A percentile compares a stretch with the other conserved stretches of the same genome.
Evolutionary conservation across 2,113 vertebrate genomes (phyloP).

Genomic region (Nothocercus nigrocapillus): DNA sequence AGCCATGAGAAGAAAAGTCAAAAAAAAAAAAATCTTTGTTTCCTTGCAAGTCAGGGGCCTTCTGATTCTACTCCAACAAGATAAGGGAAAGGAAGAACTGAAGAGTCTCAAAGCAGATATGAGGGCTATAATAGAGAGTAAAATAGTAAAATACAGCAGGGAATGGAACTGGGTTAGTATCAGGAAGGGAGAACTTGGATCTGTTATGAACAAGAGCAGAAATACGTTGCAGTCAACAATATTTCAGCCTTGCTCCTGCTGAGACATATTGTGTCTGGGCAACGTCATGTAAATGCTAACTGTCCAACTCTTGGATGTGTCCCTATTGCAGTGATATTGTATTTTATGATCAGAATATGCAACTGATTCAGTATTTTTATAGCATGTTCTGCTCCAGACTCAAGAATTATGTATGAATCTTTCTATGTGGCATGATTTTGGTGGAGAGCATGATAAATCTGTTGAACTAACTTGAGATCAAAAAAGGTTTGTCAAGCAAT

Average conservation of each 20-base stretch:
- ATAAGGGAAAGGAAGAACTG: not conserved
- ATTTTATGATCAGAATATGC: not conserved
- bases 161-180: not conserved
- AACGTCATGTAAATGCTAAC: not conserved
- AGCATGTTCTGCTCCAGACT: not conserved
- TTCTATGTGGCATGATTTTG: no score
- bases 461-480: no score
- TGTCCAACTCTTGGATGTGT: not conserved
- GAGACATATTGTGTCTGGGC: not conserved
- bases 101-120: not conserved
- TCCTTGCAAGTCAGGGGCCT: not conserved
- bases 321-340: no score
- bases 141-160: not conserved
- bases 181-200: rapidly evolving
- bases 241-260: not conserved
- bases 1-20: not conserved
- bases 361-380: not conserved
- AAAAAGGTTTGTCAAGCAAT: no score
- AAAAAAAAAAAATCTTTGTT: not conserved
- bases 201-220: not conserved
- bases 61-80: not conserved
- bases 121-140: not conserved
- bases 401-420: not conserved
- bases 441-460: no score
- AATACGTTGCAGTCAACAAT: not conserved